phyloP scores from a whole-genome alignment of 1,140 invertebrate species.

The Saccostrea glomerata region DNA sequence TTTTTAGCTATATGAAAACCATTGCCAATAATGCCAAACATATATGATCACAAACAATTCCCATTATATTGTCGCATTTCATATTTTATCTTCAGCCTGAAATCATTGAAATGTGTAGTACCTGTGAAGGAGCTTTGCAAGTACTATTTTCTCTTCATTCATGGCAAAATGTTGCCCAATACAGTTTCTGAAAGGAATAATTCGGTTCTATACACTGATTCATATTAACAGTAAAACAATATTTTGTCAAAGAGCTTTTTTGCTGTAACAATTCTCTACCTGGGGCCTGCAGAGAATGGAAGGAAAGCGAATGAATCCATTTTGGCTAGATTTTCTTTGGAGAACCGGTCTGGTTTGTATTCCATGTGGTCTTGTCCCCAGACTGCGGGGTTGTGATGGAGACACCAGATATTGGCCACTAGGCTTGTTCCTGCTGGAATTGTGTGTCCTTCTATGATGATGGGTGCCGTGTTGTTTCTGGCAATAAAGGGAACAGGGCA shows the following conservation, averaged over 20 bases:
- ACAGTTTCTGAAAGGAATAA: conserved; percentile 66
- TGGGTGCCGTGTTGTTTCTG: conserved; percentile 83
- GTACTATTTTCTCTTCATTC: conserved; percentile 68
- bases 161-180: conserved; percentile 73
- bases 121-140: background rate
- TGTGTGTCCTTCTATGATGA: conserved; percentile 70
- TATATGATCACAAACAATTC: too few relatives aligned
- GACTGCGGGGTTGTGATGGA: conserved; percentile 72
- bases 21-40: too few relatives aligned
- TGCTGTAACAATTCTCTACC: conserved; percentile 52
- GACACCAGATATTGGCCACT: conserved; percentile 62
- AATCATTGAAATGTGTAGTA: background rate
- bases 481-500: conserved; percentile 85
- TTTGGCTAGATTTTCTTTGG: conserved; percentile 67
- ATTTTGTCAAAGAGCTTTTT: background rate
- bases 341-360: conserved; percentile 67
- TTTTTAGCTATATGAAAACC: too few relatives aligned
- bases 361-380: conserved; percentile 65
- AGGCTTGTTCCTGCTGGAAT: conserved; percentile 63
- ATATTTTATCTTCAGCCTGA: too few relatives aligned
- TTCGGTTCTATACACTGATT: background rate
- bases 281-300: conserved; percentile 73
- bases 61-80: too few relatives aligned
- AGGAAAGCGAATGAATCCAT: conserved; percentile 70
- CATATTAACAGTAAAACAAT: background rate